Percentiles rank a stretch among this genome's conserved stretches.
phyloP scores from a whole-genome alignment of 2,113 vertebrate genomes.

The Charadrius vociferus region DNA sequence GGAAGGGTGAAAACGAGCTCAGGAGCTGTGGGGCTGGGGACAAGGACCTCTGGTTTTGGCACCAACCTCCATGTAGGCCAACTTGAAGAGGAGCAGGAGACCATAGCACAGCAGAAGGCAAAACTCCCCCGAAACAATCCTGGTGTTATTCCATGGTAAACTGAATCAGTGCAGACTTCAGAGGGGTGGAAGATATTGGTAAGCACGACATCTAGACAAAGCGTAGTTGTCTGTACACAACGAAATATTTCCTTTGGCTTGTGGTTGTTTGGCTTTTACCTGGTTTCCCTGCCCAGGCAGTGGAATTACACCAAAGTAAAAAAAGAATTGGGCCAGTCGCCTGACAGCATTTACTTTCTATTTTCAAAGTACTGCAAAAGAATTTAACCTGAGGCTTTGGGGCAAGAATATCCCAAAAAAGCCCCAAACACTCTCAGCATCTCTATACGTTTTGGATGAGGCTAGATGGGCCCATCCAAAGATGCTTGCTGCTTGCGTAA shows the following conservation, averaged over 20 bases:
- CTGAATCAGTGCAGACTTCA: background rate
- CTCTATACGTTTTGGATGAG: background rate
- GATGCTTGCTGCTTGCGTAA: background rate
- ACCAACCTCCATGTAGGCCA: rapidly evolving
- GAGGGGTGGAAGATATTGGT: background rate
- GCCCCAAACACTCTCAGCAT: background rate
- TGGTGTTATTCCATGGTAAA: background rate
- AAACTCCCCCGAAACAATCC: rapidly evolving
- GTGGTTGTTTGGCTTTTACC: background rate
- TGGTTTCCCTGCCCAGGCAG: background rate
- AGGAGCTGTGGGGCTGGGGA: too few relatives aligned
- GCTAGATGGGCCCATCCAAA: background rate
- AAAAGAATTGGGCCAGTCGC: background rate
- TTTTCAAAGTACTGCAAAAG: background rate
- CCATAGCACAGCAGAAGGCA: background rate
- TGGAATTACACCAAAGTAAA: background rate
- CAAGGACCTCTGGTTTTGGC: background rate
- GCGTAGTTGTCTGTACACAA: background rate
- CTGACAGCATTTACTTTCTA: background rate
- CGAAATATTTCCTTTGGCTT: background rate
- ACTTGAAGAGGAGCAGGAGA: background rate
- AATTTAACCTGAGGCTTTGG: background rate
- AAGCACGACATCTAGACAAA: background rate
- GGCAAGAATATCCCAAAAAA: background rate
- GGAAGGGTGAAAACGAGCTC: background rate